Percentiles rank a stretch among this genome's conserved stretches.
phyloP scores from a whole-genome alignment of 2,888 invertebrate genomes.

The Entomobrya proxima region DNA sequence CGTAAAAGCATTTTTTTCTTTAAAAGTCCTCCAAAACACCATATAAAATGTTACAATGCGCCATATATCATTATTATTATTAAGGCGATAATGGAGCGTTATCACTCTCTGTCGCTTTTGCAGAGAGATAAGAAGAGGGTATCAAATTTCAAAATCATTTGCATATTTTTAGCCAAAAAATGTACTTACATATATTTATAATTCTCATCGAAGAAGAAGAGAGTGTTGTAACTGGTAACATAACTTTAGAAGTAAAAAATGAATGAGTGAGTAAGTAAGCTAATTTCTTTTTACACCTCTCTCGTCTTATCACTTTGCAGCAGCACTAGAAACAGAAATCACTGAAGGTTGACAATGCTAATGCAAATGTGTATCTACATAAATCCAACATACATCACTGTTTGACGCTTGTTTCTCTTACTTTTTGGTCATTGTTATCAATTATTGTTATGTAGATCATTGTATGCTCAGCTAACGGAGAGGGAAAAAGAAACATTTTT shows the following conservation, averaged over 20 bases:
- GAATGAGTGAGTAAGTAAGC: slow-evolving; percentile 28
- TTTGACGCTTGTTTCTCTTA: background rate
- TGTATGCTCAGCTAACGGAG: background rate
- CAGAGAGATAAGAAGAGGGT: background rate
- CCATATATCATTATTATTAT: slow-evolving; percentile 15
- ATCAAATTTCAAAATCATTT: slow-evolving; percentile 33
- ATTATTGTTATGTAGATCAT: slow-evolving; percentile 53
- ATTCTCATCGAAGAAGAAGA: background rate
- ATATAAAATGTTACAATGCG: background rate
- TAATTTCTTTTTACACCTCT: slow-evolving; percentile 36
- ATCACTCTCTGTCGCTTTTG: slow-evolving; percentile 10
- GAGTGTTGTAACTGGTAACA: background rate
- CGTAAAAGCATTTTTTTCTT: no score
- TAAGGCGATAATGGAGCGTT: slow-evolving; percentile 40
- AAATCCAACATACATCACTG: background rate
- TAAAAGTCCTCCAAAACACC: slow-evolving; percentile 14
- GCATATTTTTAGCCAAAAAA: background rate
- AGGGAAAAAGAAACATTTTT: background rate
- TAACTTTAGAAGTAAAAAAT: background rate
- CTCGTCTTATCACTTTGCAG: no score
- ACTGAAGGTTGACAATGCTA: slow-evolving; percentile 14
- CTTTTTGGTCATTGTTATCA: slow-evolving; percentile 36
- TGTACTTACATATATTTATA: no score
- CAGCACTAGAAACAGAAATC: background rate
- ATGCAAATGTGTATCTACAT: background rate